Percentiles rank a stretch among this genome's conserved stretches.
Conservation (phyloP, 2,113 vertebrate genomes). For the Chlorodrepanis virens region DNA sequence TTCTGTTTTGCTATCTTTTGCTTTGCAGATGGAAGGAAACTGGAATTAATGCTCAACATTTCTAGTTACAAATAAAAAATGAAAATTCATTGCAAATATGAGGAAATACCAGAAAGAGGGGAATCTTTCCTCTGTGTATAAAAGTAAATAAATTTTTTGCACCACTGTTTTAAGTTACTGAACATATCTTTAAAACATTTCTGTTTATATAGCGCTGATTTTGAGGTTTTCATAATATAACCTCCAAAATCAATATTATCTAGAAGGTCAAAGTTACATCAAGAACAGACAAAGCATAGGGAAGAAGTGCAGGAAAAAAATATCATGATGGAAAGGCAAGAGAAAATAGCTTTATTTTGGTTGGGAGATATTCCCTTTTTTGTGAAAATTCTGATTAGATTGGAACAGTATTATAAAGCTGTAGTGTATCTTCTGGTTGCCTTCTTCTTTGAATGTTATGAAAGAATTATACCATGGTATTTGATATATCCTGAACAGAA, state of each 20-base stretch:
- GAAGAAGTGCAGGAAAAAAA: conserved; percentile 65
- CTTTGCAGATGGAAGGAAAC: neutral
- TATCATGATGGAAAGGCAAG: conserved; percentile 70
- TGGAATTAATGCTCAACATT: neutral
- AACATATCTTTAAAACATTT: neutral
- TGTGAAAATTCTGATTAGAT: neutral
- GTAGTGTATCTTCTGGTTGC: neutral
- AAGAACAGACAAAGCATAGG: neutral
- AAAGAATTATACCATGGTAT: neutral
- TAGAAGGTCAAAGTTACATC: neutral
- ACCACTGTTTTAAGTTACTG: neutral
- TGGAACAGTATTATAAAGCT: neutral
- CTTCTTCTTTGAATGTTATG: neutral
- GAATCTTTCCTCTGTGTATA: neutral
- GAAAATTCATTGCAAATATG: neutral
- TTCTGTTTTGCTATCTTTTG: neutral
- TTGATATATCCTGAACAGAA: neutral
- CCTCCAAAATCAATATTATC: conserved; percentile 17
- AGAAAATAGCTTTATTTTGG: neutral
- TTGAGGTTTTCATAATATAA: neutral
- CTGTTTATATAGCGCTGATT: neutral
- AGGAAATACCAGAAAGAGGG: neutral
- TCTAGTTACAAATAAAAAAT: neutral
- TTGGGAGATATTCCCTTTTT: neutral
- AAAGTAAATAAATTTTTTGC: neutral